These are phyloP conservation scores for Megathymus violae DNA, from an alignment of 1,140 invertebrate species.

Conservation along the genomic window DNA sequence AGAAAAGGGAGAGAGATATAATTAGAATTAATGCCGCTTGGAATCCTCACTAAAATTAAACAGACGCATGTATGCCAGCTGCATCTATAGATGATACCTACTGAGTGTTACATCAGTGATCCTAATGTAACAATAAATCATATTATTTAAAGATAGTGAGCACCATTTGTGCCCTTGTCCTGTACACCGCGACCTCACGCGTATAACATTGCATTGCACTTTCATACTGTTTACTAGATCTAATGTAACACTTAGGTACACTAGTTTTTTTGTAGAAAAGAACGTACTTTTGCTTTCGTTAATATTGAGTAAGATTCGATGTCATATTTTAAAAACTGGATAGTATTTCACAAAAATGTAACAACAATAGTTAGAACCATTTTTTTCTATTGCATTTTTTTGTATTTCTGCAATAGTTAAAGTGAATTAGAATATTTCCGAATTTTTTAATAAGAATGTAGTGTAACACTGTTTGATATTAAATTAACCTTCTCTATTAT, in stretches of 20 bases:
- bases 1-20: slow-evolving; percentile 78
- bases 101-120: slow-evolving; percentile 16
- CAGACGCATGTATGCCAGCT: slow-evolving; percentile 35
- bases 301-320: too few relatives aligned
- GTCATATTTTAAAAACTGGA: too few relatives aligned
- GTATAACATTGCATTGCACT: neutral
- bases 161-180: slow-evolving; percentile 58
- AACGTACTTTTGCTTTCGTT: too few relatives aligned
- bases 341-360: too few relatives aligned
- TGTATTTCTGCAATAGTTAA: too few relatives aligned
- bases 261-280: too few relatives aligned
- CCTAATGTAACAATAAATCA: slow-evolving; percentile 25
- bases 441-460: neutral
- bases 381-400: too few relatives aligned
- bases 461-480: slow-evolving; percentile 15
- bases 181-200: slow-evolving; percentile 45
- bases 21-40: slow-evolving; percentile 75
- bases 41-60: slow-evolving; percentile 49
- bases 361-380: too few relatives aligned
- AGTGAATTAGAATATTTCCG: too few relatives aligned
- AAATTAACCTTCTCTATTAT: slow-evolving; percentile 58
- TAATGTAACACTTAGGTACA: too few relatives aligned
- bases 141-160: slow-evolving; percentile 22
- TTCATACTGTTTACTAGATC: too few relatives aligned
- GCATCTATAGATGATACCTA: slow-evolving; percentile 25